Evolutionary conservation across 2,113 vertebrate species (phyloP).

Genomic region (Puma concolor): DNA sequence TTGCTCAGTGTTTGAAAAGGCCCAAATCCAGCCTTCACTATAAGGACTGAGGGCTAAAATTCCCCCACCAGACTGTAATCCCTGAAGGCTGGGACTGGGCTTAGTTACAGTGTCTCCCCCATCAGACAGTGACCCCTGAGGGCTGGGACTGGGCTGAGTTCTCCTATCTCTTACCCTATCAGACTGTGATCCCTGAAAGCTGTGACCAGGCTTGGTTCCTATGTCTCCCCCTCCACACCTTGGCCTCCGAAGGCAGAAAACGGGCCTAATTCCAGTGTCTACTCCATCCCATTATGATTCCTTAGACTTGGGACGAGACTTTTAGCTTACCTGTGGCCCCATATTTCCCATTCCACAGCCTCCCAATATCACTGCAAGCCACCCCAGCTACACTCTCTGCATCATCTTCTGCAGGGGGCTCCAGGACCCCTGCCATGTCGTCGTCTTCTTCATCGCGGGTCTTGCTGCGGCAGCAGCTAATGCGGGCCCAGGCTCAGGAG

Average conservation of each 20-base stretch:
- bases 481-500: constrained; percentile 93
- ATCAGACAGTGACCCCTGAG: not conserved
- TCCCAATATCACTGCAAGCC: constrained; percentile 76
- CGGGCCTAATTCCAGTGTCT: not conserved
- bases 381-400: constrained; percentile 77
- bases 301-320: constrained; percentile 33
- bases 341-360: constrained; percentile 80
- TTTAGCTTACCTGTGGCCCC: constrained; percentile 76
- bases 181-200: not conserved
- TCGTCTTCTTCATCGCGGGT: constrained; percentile 89
- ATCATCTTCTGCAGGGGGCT: constrained; percentile 79
- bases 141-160: not conserved
- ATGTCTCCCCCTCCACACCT: not conserved
- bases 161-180: not conserved
- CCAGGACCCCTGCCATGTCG: constrained; percentile 80
- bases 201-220: not conserved
- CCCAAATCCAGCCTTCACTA: not conserved
- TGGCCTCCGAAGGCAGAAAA: not conserved
- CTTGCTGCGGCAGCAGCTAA: constrained; percentile 92
- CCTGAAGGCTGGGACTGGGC: not conserved
- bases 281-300: not conserved
- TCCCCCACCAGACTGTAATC: not conserved
- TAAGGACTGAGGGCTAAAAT: not conserved
- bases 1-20: not conserved
- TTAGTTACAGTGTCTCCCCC: not conserved